Evolutionary conservation across 2,797 vertebrate species (phyloP), one percentile per base, ranked within the genome.

Genomic region (Spondyliosoma cantharus): DNA sequence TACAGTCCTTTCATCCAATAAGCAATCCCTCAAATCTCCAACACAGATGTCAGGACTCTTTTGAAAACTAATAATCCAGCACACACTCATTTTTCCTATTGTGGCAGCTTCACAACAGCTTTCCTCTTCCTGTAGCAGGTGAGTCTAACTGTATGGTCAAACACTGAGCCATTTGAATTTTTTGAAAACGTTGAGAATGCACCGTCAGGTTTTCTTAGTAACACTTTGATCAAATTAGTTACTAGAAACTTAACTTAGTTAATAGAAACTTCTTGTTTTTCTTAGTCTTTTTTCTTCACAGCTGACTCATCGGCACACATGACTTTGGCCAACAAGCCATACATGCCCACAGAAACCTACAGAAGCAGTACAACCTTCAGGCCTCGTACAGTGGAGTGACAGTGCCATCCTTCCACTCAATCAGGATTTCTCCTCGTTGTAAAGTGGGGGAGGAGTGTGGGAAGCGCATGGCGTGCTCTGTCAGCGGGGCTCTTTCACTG

Each of bases 381-480:
- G 85, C 87, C 49, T 95, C 95, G 32, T 96, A 98, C 52, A 97
- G 94, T 2, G 96, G 96, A 1, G 96, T 97, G 65, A 97, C 85
- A 0, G 93, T 96, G 42, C 96, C 96, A 0, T 97, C 96, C 83
- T 97, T 97, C 96, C 95, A 97, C 83, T 97, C 95, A 0, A 97
- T 96, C 65, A 97, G 92, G 89, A 97, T 97, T 86, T 97, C 96
- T 50, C 96, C 96, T 0, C 52, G 94, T 49, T 91, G 94, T 46
- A 95, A 77, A 19, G 91, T 86, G 17, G 96, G 93, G n/a, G 93
- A 81, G 37, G 95, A 94, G 32, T 75, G 86, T 6, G 95, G 92
- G 3, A 93, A 89, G 22, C 73, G 81, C 93, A 92, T 70, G 57
- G 92, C 91, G 20, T 95, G 87, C 80, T 92, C 88, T 1, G 94